phyloP scores from a whole-genome alignment of 2,888 invertebrate species.

The Entomobrya proxima region DNA sequence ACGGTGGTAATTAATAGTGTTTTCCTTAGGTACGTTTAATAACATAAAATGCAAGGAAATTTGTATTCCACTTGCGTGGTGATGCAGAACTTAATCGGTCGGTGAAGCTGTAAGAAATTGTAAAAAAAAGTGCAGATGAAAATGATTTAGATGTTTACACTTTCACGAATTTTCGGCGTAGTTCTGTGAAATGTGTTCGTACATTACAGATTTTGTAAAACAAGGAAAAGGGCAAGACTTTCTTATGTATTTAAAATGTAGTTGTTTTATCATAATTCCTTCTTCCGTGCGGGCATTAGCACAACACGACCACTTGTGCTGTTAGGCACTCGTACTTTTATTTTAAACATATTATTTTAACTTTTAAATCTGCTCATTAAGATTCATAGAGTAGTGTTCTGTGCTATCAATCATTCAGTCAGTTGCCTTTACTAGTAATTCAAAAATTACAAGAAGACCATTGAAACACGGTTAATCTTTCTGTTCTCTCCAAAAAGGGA shows the following conservation, averaged over 20 bases:
- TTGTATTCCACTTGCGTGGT: slow-evolving; percentile 36
- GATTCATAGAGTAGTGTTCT: slow-evolving; percentile 7
- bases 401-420: slow-evolving; percentile 29
- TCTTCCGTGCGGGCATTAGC: no score
- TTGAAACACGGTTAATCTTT: slow-evolving; percentile 6
- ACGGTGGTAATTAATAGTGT: slow-evolving; percentile 12
- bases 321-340: no score
- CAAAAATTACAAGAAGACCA: neutral
- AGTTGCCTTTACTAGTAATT: neutral
- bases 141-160: slow-evolving; percentile 28
- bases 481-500: no score
- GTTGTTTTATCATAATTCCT: no score
- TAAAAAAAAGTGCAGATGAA: neutral
- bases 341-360: no score
- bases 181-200: neutral
- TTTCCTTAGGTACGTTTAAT: slow-evolving; percentile 13
- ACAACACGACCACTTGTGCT: no score
- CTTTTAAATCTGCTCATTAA: neutral
- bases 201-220: neutral
- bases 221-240: neutral
- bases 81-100: slow-evolving; percentile 10
- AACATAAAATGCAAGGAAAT: slow-evolving; percentile 4
- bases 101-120: neutral
- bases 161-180: slow-evolving; percentile 31
- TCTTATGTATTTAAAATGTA: no score